These are phyloP conservation scores for Muricea muricata DNA, from an alignment of 92 coral and sea anemone genomes.

Conservation along the genomic window DNA sequence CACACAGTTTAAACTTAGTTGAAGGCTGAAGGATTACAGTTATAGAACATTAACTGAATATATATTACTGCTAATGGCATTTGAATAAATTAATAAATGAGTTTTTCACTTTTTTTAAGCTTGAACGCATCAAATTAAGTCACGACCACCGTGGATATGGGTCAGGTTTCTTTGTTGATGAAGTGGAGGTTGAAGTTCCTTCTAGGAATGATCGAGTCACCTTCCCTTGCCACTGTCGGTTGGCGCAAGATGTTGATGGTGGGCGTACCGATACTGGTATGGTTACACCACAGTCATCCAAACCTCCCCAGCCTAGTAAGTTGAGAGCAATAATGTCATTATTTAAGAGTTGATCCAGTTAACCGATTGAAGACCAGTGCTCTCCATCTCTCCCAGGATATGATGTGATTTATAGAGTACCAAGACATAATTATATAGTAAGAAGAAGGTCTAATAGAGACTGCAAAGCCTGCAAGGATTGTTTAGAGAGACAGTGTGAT, in stretches of 20 bases:
- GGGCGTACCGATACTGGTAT: constrained; percentile 97
- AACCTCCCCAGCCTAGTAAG: constrained; percentile 93
- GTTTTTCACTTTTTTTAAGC: constrained; percentile 63
- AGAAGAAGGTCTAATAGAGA: too few relatives aligned
- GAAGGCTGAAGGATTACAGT: too few relatives aligned
- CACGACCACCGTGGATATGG: constrained; percentile 99
- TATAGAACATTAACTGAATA: too few relatives aligned
- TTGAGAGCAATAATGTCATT: too few relatives aligned
- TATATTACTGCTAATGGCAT: too few relatives aligned
- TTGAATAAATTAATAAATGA: too few relatives aligned
- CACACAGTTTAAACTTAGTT: too few relatives aligned
- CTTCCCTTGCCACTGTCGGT: constrained; percentile 98
- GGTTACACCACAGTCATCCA: constrained; percentile 71
- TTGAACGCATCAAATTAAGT: constrained; percentile 95
- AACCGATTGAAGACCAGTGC: background rate
- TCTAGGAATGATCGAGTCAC: constrained; percentile 91
- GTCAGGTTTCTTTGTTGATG: constrained; percentile 97
- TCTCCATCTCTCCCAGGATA: too few relatives aligned
- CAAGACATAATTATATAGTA: too few relatives aligned
- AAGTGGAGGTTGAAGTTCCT: constrained; percentile 98
- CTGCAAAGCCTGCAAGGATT: too few relatives aligned
- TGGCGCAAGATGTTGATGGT: constrained; percentile 96
- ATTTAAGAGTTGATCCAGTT: background rate
- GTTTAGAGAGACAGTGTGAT: too few relatives aligned
- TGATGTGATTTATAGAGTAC: too few relatives aligned